Conservation (phyloP, 2,888 invertebrate genomes). For the Parascotia fuliginaria region DNA sequence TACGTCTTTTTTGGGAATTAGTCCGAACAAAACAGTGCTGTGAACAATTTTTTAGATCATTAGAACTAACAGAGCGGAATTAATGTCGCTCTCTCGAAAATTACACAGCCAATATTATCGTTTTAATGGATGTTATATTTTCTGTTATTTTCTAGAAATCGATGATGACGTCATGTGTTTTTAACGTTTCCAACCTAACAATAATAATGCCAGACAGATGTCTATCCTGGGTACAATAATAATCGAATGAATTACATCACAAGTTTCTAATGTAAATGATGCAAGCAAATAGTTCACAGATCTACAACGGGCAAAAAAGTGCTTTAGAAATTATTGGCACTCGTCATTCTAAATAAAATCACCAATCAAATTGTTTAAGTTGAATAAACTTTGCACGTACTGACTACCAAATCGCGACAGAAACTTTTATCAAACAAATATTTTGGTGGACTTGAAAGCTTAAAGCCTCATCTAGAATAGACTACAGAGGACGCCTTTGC, state of each 20-base stretch:
- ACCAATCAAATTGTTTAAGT: no score
- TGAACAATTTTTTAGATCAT: conserved; percentile 14
- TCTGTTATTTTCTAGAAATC: conserved; percentile 9
- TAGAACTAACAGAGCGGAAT: conserved; percentile 20
- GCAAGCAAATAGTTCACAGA: not conserved
- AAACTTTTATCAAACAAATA: no score
- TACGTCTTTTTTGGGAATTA: conserved; percentile 16
- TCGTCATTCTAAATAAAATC: no score
- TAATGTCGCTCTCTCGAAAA: conserved; percentile 14
- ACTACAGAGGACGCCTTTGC: no score
- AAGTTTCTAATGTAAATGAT: conserved; percentile 1
- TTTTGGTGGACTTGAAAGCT: no score
- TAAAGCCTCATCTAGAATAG: no score
- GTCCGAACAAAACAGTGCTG: conserved; percentile 14
- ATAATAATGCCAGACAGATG: not conserved
- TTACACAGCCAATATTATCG: not conserved
- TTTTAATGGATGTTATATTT: not conserved
- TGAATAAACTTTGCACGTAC: no score
- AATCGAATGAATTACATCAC: conserved; percentile 8
- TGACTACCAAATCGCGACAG: no score
- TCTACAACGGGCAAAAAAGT: no score
- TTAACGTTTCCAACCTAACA: conserved; percentile 1
- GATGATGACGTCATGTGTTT: conserved; percentile 1
- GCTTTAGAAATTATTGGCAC: no score
- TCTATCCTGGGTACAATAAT: not conserved